Conservation (phyloP, 2,888 invertebrate species). For the Hirtodrosophila trivittata region DNA sequence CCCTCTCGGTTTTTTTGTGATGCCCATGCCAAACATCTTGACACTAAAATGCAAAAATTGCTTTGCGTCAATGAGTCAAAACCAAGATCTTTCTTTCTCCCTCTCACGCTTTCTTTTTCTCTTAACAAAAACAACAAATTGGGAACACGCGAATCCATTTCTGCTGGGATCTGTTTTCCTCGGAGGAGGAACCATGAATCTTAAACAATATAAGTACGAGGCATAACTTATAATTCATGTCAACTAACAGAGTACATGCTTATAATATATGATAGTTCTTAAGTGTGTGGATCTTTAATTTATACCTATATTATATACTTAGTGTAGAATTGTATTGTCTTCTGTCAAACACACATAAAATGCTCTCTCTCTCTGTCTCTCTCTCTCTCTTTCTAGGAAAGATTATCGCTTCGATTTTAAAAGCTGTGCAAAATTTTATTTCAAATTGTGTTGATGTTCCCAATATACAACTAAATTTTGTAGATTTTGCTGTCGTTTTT, state of each 20-base stretch:
- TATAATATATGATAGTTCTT: slow-evolving; percentile 5
- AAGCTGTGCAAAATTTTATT: slow-evolving; percentile 48
- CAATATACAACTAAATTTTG: slow-evolving; percentile 23
- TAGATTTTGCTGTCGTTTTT: slow-evolving; percentile 22
- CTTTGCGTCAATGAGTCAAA: slow-evolving; percentile 79
- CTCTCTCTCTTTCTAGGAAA: neutral
- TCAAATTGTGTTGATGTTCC: slow-evolving; percentile 58
- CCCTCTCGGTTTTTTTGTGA: slow-evolving; percentile 23
- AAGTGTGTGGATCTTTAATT: slow-evolving; percentile 6
- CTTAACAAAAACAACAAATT: slow-evolving; percentile 37
- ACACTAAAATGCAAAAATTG: slow-evolving; percentile 77
- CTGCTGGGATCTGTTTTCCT: slow-evolving; percentile 30
- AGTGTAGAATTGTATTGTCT: slow-evolving; percentile 1
- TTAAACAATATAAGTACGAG: too few species aligned
- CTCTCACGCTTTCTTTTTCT: slow-evolving; percentile 19
- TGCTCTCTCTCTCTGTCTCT: too few species aligned
- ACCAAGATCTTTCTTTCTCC: slow-evolving; percentile 47
- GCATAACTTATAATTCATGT: slow-evolving; percentile 25
- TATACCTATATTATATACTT: neutral
- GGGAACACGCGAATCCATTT: slow-evolving; percentile 37
- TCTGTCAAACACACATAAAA: slow-evolving; percentile 56
- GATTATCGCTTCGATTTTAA: slow-evolving; percentile 44
- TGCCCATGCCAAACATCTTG: slow-evolving; percentile 65
- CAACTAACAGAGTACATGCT: slow-evolving; percentile 18
- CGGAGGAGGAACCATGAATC: slow-evolving; percentile 17